Conservation (phyloP, 2,888 invertebrate species). For the Clitarchus hookeri region DNA sequence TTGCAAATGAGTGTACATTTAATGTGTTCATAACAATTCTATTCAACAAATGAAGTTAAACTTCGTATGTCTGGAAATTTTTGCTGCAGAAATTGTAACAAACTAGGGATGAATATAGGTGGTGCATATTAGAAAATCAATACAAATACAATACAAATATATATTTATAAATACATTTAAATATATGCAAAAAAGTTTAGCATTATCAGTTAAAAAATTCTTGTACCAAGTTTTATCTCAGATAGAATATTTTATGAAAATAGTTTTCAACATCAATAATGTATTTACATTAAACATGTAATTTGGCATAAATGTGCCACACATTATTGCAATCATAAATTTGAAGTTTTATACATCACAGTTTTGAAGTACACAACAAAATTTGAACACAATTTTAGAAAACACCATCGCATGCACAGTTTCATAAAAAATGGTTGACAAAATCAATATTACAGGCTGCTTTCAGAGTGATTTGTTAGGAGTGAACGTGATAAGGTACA, state of each 20-base stretch:
- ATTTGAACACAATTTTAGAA: neutral
- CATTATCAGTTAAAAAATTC: slow-evolving; percentile 15
- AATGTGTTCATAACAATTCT: neutral
- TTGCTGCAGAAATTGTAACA: neutral
- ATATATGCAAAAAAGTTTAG: neutral
- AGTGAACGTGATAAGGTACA: neutral
- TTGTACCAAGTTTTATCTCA: slow-evolving; percentile 16
- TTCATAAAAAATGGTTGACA: neutral
- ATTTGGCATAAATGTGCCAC: slow-evolving; percentile 19
- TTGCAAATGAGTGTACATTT: neutral
- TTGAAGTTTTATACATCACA: slow-evolving; percentile 34
- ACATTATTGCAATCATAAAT: slow-evolving; percentile 36
- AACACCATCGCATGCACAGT: neutral
- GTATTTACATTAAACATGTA: slow-evolving; percentile 24
- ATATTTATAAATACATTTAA: slow-evolving; percentile 23
- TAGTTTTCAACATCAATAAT: slow-evolving; percentile 35
- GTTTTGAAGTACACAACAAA: slow-evolving; percentile 31
- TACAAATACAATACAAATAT: neutral
- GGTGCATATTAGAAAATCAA: neutral
- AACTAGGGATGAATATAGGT: neutral
- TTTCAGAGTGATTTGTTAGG: neutral
- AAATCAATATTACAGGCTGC: neutral
- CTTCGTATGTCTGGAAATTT: neutral
- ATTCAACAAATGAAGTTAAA: neutral
- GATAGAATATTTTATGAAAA: slow-evolving; percentile 36